A percentile compares a stretch with the other conserved stretches of the same genome.
Conservation (phyloP, 1,140 invertebrate species). For the Pogonomyrmex californicus region DNA sequence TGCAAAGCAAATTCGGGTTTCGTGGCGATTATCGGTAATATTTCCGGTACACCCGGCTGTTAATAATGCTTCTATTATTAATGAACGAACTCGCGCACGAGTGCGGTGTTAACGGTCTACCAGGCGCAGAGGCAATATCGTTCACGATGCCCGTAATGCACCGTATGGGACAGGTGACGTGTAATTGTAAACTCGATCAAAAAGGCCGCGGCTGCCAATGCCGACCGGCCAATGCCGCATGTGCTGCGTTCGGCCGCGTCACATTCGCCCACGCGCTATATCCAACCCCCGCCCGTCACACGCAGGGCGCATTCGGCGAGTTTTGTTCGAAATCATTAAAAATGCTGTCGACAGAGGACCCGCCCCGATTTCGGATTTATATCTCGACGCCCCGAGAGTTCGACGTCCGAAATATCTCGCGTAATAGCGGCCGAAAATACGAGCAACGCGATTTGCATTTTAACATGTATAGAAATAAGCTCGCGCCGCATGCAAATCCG, state of each 20-base stretch:
- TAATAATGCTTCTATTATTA: slow-evolving; percentile 78
- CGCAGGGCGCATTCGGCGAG: slow-evolving; percentile 30
- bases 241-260: slow-evolving; percentile 11
- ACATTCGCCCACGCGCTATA: not conserved
- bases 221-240: slow-evolving; percentile 42
- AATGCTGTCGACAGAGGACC: slow-evolving; percentile 44
- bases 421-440: slow-evolving; percentile 31
- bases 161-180: slow-evolving; percentile 66
- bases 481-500: not conserved
- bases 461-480: slow-evolving; percentile 33
- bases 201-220: slow-evolving; percentile 67
- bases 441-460: slow-evolving; percentile 40
- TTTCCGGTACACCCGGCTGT: slow-evolving; percentile 67
- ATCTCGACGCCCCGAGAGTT: slow-evolving; percentile 20
- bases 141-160: slow-evolving; percentile 66
- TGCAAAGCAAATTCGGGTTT: slow-evolving; percentile 62
- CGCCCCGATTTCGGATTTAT: slow-evolving; percentile 31
- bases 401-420: slow-evolving; percentile 34
- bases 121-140: slow-evolving; percentile 56
- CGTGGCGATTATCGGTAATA: slow-evolving; percentile 69
- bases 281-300: slow-evolving; percentile 1
- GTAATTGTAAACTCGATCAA: slow-evolving; percentile 75
- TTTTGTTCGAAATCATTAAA: slow-evolving; percentile 58
- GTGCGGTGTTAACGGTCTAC: slow-evolving; percentile 67
- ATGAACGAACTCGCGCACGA: slow-evolving; percentile 70